Conservation (phyloP, 2,797 vertebrate species). For the Sparus aurata region DNA sequence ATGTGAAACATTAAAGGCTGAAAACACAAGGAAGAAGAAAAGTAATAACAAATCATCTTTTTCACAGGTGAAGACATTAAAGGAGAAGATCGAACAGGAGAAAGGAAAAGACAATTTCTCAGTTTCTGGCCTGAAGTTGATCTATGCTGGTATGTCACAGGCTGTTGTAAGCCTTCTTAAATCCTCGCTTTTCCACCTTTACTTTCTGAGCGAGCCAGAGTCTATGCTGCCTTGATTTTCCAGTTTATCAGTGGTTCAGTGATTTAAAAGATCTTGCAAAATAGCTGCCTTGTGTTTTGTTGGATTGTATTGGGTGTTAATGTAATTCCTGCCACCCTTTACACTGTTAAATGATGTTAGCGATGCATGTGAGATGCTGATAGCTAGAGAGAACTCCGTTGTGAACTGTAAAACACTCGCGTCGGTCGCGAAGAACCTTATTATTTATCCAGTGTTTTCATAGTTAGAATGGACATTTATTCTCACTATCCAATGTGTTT, state of each 20-base stretch:
- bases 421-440: not conserved
- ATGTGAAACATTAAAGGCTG: not conserved
- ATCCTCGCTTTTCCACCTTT: not conserved
- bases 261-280: not conserved
- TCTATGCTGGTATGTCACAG: conserved; percentile 92
- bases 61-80: conserved; percentile 94
- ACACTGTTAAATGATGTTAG: not conserved
- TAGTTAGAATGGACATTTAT: not conserved
- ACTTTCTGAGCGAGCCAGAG: not conserved
- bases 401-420: not conserved
- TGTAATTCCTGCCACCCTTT: not conserved
- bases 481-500: not conserved
- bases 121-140: conserved; percentile 94
- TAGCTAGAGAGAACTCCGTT: not conserved
- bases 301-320: not conserved
- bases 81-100: conserved; percentile 96
- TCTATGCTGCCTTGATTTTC: not conserved
- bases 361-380: not conserved
- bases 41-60: not conserved
- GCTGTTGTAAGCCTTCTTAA: not conserved
- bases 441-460: not conserved
- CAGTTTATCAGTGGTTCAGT: too few relatives aligned
- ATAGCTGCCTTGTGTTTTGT: not conserved
- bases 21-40: not conserved
- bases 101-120: conserved; percentile 94